Conservation (phyloP, 1,140 invertebrate species). For the Papilio dardanus region DNA sequence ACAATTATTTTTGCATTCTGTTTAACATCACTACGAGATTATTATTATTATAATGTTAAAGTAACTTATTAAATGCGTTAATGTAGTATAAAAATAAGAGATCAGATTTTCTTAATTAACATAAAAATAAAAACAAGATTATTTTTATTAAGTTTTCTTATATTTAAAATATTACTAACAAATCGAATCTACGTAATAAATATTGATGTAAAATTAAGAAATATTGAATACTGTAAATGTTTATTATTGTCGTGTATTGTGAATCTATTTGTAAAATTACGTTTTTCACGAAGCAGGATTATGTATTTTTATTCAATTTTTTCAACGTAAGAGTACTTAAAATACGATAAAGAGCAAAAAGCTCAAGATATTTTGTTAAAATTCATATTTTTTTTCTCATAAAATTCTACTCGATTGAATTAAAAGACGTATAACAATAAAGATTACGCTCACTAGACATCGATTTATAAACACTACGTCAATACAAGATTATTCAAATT, state of each 20-base stretch:
- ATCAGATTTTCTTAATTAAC: neutral
- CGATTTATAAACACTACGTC: constrained; percentile 52
- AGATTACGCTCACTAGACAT: constrained; percentile 57
- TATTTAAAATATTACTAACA: neutral
- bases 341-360: constrained; percentile 31
- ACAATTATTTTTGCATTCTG: constrained; percentile 71
- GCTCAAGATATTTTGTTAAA: constrained; percentile 18
- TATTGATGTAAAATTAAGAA: neutral
- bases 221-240: neutral
- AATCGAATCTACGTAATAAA: neutral
- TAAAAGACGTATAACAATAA: constrained; percentile 25
- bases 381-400: constrained; percentile 1
- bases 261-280: neutral
- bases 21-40: constrained; percentile 48
- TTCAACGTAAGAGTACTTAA: constrained; percentile 4
- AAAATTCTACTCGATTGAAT: constrained; percentile 3
- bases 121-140: neutral
- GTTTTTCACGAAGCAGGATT: neutral
- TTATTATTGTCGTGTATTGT: neutral
- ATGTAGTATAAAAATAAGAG: neutral
- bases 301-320: neutral
- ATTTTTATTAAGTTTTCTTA: neutral
- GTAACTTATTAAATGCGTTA: neutral
- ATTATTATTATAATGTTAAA: neutral
- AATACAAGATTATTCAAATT: constrained; percentile 34